Conservation (phyloP, 2,888 invertebrate genomes). For the Agriopis leucophaearia region DNA sequence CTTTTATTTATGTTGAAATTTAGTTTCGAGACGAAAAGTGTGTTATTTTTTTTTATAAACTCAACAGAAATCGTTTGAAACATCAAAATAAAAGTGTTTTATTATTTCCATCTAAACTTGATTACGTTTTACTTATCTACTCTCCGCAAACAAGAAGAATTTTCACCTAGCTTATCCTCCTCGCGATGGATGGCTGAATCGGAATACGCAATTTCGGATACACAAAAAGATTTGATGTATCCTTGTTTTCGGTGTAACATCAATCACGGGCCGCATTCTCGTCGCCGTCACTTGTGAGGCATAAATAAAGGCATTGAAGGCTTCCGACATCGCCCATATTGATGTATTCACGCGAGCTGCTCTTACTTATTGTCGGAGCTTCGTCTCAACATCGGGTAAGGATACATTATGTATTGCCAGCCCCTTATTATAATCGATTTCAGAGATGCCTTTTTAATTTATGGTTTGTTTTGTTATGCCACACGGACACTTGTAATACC, state of each 20-base stretch:
- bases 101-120: conserved; percentile 21
- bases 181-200: conserved; percentile 51
- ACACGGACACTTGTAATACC: no score
- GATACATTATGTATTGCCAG: conserved; percentile 47
- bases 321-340: conserved; percentile 69
- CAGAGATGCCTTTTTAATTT: background rate
- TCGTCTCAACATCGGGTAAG: conserved; percentile 57
- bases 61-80: background rate
- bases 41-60: background rate
- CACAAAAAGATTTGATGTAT: conserved; percentile 72
- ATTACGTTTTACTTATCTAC: conserved; percentile 40
- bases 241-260: conserved; percentile 69
- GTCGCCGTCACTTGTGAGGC: conserved; percentile 68
- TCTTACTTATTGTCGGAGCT: conserved; percentile 67
- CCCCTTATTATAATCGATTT: conserved; percentile 36
- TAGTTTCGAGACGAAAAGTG: background rate
- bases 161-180: conserved; percentile 44
- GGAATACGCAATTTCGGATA: conserved; percentile 56
- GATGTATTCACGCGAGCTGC: conserved; percentile 73
- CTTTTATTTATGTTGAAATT: background rate
- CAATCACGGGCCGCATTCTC: conserved; percentile 73
- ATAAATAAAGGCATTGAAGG: conserved; percentile 74
- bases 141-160: conserved; percentile 27
- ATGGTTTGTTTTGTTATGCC: background rate
- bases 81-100: conserved; percentile 7